Evolutionary conservation across 1,140 invertebrate genomes (phyloP).

Genomic region (Geopemphigus sp.): DNA sequence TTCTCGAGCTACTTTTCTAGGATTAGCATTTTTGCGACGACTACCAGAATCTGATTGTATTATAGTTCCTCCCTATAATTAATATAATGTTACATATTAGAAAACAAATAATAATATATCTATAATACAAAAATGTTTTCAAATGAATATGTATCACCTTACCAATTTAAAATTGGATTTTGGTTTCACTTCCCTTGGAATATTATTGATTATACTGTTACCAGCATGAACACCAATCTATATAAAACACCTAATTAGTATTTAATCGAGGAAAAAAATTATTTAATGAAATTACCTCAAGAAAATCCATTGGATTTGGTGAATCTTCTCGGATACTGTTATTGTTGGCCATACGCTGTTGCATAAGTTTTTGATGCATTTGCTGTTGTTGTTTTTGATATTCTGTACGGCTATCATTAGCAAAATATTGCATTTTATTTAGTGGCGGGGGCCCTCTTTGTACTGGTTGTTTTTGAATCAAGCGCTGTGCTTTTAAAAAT

Average conservation of each 20-base stretch:
- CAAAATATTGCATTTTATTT: constrained; percentile 49
- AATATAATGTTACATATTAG: neutral
- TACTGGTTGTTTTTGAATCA: constrained; percentile 6
- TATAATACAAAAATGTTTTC: neutral
- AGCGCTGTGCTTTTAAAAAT: constrained; percentile 38
- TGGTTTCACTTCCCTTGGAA: constrained; percentile 16
- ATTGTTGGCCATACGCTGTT: constrained; percentile 40
- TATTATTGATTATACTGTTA: constrained; percentile 27
- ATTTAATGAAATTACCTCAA: constrained; percentile 28
- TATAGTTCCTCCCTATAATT: constrained; percentile 12
- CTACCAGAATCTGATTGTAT: constrained; percentile 48
- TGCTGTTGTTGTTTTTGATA: constrained; percentile 48
- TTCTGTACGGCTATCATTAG: constrained; percentile 41
- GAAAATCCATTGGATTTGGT: constrained; percentile 50
- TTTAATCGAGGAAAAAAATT: neutral
- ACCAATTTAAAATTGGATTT: constrained; percentile 19
- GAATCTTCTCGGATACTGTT: constrained; percentile 39
- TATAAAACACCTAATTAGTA: neutral
- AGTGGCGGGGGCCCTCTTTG: constrained; percentile 37
- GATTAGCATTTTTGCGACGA: constrained; percentile 53
- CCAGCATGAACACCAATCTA: constrained; percentile 38
- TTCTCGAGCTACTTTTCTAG: constrained; percentile 53
- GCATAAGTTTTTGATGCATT: constrained; percentile 48
- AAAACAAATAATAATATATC: neutral
- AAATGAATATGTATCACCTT: neutral